Evolutionary conservation across 2,888 invertebrate species (phyloP).

Genomic region (Embidobia sp.): DNA sequence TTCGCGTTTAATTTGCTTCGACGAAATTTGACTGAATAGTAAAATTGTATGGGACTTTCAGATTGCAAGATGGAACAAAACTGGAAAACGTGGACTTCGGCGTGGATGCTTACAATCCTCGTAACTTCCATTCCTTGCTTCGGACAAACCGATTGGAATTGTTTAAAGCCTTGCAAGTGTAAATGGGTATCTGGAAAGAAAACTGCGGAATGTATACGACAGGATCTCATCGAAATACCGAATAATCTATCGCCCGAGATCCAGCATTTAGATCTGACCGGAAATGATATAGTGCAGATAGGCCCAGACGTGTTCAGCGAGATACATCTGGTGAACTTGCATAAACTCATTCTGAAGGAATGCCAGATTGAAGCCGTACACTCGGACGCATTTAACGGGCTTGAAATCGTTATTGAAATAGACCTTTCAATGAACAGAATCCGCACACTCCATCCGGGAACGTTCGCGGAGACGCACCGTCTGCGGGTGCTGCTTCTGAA

Average conservation of each 20-base stretch:
- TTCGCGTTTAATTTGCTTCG: too few relatives aligned
- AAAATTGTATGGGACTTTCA: too few relatives aligned
- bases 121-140: constrained; percentile 79
- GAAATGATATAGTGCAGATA: constrained; percentile 86
- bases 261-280: constrained; percentile 86
- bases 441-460: constrained; percentile 85
- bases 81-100: constrained; percentile 40
- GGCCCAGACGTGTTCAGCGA: constrained; percentile 86
- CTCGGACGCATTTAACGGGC: constrained; percentile 88
- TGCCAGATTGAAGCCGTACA: constrained; percentile 89
- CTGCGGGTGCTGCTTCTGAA: constrained; percentile 88
- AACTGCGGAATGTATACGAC: constrained; percentile 89
- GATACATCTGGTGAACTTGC: constrained; percentile 89
- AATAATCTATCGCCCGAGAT: constrained; percentile 87
- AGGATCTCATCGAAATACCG: constrained; percentile 87
- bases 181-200: constrained; percentile 93
- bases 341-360: constrained; percentile 89
- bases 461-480: constrained; percentile 87
- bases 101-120: constrained; percentile 68
- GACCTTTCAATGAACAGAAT: constrained; percentile 90
- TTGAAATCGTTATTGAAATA: constrained; percentile 90
- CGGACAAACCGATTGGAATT: constrained; percentile 83
- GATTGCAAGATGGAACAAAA: constrained; percentile 29
- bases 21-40: too few relatives aligned
- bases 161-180: constrained; percentile 88